phyloP scores from a whole-genome alignment of 1,140 invertebrate genomes.

The Psix sp. region DNA sequence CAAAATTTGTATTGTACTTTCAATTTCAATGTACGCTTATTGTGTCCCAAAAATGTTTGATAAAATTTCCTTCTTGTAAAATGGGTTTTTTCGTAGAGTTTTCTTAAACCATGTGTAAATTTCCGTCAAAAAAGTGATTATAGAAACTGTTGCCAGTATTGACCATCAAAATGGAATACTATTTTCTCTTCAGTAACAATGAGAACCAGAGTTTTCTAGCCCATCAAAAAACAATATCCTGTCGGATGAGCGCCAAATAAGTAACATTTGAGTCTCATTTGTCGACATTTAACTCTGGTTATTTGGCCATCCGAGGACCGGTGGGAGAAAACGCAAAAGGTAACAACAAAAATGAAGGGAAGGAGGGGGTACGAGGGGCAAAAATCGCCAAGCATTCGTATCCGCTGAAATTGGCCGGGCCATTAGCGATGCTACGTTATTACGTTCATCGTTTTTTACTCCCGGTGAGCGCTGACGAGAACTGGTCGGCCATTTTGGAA shows the following conservation, averaged over 20 bases:
- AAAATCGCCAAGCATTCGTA: constrained; percentile 69
- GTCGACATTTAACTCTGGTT: constrained; percentile 60
- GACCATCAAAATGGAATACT: not conserved
- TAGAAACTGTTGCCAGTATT: no score
- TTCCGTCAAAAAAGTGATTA: no score
- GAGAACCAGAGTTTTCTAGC: constrained; percentile 18
- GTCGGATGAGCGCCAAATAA: constrained; percentile 51
- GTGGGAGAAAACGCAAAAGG: constrained; percentile 32
- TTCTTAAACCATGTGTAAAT: no score
- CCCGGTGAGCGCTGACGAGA: constrained; percentile 63
- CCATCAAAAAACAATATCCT: constrained; percentile 61
- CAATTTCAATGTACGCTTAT: no score
- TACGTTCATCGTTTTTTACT: constrained; percentile 76
- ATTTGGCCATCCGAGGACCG: constrained; percentile 35
- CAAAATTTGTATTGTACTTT: no score
- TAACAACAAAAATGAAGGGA: constrained; percentile 13
- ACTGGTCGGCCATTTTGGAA: constrained; percentile 73
- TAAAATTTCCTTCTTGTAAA: no score
- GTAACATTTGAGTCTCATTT: constrained; percentile 49
- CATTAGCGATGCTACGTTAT: constrained; percentile 78
- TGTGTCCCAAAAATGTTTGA: no score
- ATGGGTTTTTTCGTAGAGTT: no score
- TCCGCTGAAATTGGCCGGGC: constrained; percentile 75
- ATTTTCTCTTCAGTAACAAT: not conserved
- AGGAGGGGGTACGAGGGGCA: constrained; percentile 28